Base-by-base conservation (phyloP, 2,113 vertebrate genomes). In the Dipodomys stephensi region DNA sequence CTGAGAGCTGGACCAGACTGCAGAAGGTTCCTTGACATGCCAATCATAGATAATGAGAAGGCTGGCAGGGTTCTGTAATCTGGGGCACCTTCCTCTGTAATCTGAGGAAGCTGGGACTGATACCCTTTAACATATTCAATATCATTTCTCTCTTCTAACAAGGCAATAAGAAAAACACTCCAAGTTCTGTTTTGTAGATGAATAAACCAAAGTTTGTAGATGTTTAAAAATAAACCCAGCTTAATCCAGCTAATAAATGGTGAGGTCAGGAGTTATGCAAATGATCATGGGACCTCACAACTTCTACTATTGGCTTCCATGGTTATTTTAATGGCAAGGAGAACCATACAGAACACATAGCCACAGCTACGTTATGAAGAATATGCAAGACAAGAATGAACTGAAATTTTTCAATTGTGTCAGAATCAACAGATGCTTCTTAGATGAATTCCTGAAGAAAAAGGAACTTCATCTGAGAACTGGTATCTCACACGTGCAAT, bases 41-140 rank as follows among this genome's bases (percentile, higher is more conserved):
- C 65, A 79, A 30, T 87, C 71, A 77, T 49, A 32, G 88, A 44
- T 79, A 83, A 74, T 25, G 13, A 90, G 76, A 95, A 79, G 32
- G 7, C 2, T 44, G 76, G 20, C 28, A 32, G 46, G 19, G 53
- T 30, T 72, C 87, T 20, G 23, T 60, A 6, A 18, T 62, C 27
- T 39, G 57, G 10, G 53, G 39, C 39, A 39, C 4, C 39, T 39
- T 6, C 39, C 39, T 39, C 39, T 39, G 39, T 39, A 39, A 39
- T 39, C 39, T 44, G 20, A 15, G n/a, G 8, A 4, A 60, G 62
- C 35, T n/a, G n/a, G 44, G 27, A 81, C 23, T 89, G 25, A 49
- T 32, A 60, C 0, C 11, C 20, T 73, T 72, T 72, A 74, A 90
- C 27, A n/a, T 49, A 46, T 4, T 46, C 20, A 79, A 46, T 35